Conservation (phyloP, 2,888 invertebrate genomes). For the Drosophila testacea region DNA sequence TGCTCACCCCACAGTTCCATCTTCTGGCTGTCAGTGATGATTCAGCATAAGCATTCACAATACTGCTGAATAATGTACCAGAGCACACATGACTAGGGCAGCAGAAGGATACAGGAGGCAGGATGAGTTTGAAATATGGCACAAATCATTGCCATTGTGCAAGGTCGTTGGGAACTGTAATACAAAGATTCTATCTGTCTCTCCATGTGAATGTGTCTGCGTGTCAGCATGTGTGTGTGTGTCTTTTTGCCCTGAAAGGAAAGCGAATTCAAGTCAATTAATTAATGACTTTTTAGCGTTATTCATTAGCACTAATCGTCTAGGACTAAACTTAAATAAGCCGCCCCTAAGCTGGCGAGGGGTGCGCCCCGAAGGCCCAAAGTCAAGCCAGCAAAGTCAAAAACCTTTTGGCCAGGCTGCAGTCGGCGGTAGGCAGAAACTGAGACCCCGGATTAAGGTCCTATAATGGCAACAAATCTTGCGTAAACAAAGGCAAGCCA, state of each 20-base stretch:
- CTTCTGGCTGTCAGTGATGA: conserved; percentile 53
- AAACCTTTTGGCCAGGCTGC: conserved; percentile 62
- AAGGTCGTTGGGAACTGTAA: conserved; percentile 57
- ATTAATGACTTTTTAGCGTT: conserved; percentile 75
- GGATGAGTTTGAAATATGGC: conserved; percentile 53
- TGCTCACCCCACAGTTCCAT: not conserved
- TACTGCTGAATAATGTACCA: conserved; percentile 75
- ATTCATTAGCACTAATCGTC: conserved; percentile 77
- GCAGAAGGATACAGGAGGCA: conserved; percentile 5
- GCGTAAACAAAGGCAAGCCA: conserved; percentile 76
- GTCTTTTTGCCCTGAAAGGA: conserved; percentile 35
- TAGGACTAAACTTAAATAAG: conserved; percentile 55
- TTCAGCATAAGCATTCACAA: conserved; percentile 63
- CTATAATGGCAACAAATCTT: conserved; percentile 80
- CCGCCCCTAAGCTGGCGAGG: conserved; percentile 59
- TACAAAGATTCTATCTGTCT: conserved; percentile 41
- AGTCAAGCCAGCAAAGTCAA: conserved; percentile 60
- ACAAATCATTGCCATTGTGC: conserved; percentile 67
- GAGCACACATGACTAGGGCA: conserved; percentile 28
- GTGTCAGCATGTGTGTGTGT: conserved; percentile 16
- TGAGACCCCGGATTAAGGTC: conserved; percentile 71
- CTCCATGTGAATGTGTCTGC: too few species aligned
- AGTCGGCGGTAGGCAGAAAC: conserved; percentile 52
- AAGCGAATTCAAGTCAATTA: conserved; percentile 67
- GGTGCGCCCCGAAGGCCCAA: conserved; percentile 38